Evolutionary conservation across 1,140 invertebrate genomes (phyloP), one percentile per base, ranked within the genome.

Genomic region (Philotrypesis tridentata): DNA sequence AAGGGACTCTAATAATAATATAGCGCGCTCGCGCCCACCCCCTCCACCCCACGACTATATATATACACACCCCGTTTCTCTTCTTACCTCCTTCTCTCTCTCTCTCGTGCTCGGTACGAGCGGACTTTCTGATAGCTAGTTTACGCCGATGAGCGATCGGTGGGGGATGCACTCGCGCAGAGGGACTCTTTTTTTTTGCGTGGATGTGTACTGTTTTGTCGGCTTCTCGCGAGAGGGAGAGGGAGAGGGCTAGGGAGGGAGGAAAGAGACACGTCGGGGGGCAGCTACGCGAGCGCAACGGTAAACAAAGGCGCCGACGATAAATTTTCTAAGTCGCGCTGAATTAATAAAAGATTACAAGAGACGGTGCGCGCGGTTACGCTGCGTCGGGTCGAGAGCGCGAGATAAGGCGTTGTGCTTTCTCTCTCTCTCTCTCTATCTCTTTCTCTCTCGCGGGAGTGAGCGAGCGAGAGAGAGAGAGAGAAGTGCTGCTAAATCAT

Each of bases 271-370:
- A n/a, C n/a, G n/a, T n/a, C n/a, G 65, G 73, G 81, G 82, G 85
- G 85, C 85, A 88, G 85, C 87, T 86, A 83, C 80, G 83, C 33
- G 84, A 63, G 80, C 84, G 82, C 63, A 78, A 81, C 83, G 81
- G 89, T 92, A 91, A 92, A 92, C 91, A 92, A 92, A 91, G 90
- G 89, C 91, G 84, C 84, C 11, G 43, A 17, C 90, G 88, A 92
- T 92, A 92, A 92, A 92, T 92, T 92, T 91, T 85, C 86, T 90
- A 91, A 92, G 91, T 91, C 90, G 87, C 87, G 87, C 87, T 90
- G 91, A 92, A 92, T 92, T 92, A 92, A 92, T 92, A 92, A 92
- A 92, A 92, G 91, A 92, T 92, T 92, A 92, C 91, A 91, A 87
- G 55, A 27, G 55, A 27, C 25, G 48, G n/a, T 7, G 67, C 6